Evolutionary conservation across 2,888 invertebrate species (phyloP), one percentile per base, ranked within the genome.

Genomic region (Drosophila greeni): DNA sequence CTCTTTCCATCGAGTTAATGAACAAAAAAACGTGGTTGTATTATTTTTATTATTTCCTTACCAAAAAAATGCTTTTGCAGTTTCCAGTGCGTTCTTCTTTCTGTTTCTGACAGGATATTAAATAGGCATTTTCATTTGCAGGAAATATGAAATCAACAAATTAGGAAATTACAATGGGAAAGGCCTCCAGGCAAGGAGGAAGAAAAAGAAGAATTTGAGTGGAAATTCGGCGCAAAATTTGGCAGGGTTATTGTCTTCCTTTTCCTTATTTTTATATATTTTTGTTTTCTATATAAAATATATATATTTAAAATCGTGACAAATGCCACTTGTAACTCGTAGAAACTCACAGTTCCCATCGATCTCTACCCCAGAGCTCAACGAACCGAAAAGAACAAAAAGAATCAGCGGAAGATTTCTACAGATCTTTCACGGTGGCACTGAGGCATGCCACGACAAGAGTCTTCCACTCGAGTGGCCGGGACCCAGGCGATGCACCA

Each of bases 91-190:
- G 42, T 39, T 24, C 51, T 12, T 24, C 12, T 7, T 12, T 8
- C 69, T 69, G 83, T 23, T 61, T 43, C 70, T 81, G 80, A 80
- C 83, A 81, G 82, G 65, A 72, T 73, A 78, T 83, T 74, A 73
- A 80, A 78, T 72, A 66, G 75, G 66, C 73, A 78, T 76, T 81
- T 81, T 59, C 74, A 73, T 66, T 74, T 73, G 71, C 75, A 62
- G 76, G 76, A 80, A 75, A 80, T 75, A 76, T 80, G 58, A 73
- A 75, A 80, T 76, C 73, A 78, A 73, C 75, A 73, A 74, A 81
- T 78, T 74, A 66, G 67, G 49, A 73, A 82, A 75, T 81, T 67
- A 69, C 69, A 54, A 70, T 54, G 52, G 26, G 52, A 18, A 33
- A 33, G 24, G 34, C 47, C 43, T 29, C 48, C 43, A 24, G 26